These are phyloP conservation scores for Gisinianus flammeolus DNA, from an alignment of 2,888 invertebrate genomes.

Conservation along the genomic window DNA sequence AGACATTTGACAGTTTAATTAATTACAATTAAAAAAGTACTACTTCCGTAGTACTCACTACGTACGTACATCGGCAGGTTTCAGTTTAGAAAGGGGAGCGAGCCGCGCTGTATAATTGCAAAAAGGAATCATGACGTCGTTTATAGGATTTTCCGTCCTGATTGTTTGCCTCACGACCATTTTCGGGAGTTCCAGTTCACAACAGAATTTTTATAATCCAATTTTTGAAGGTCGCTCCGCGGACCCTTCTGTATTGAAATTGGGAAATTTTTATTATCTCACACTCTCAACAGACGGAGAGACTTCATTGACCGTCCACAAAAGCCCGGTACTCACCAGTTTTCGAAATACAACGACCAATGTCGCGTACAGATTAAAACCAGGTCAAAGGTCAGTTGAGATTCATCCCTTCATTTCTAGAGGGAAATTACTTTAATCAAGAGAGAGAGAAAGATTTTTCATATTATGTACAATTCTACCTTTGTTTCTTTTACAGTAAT, in stretches of 20 bases:
- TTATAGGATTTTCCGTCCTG: too few species aligned
- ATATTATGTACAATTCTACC: neutral
- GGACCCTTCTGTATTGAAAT: constrained; percentile 34
- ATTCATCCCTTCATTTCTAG: neutral
- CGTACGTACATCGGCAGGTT: too few species aligned
- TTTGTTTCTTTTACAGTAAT: too few species aligned
- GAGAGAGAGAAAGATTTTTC: neutral
- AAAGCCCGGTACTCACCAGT: constrained; percentile 40
- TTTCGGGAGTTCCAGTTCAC: neutral
- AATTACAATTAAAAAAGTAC: too few species aligned
- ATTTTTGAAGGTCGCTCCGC: constrained; percentile 42
- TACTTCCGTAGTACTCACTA: too few species aligned
- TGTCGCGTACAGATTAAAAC: constrained; percentile 36
- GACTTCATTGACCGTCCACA: constrained; percentile 41
- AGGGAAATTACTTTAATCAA: too few species aligned
- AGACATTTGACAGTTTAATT: too few species aligned
- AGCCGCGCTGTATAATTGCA: too few species aligned
- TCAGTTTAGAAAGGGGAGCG: too few species aligned
- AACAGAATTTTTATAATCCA: constrained; percentile 28
- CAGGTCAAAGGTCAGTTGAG: constrained; percentile 35
- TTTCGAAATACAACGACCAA: constrained; percentile 40
- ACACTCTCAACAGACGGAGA: constrained; percentile 40
- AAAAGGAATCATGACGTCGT: too few species aligned
- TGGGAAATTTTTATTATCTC: constrained; percentile 40
- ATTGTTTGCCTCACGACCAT: too few species aligned